Base-by-base conservation (phyloP, 2,888 invertebrate species). In the Vannuccia rotundouncinata region DNA sequence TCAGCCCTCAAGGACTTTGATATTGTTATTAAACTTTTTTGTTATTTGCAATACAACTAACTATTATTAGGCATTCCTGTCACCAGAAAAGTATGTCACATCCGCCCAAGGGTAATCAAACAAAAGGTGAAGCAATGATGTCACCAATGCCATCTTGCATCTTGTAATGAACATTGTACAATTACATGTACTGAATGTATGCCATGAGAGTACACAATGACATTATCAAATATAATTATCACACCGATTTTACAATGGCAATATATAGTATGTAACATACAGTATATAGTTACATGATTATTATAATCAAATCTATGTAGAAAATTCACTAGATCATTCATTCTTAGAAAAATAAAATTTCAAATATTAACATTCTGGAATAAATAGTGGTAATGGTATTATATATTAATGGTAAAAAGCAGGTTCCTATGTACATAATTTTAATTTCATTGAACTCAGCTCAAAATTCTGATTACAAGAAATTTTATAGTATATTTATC, bases 71-170 rank as follows among this genome's bases (percentile, higher is more conserved):
- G 25, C 66, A 66, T 66, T 66, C 66, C 66, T 66, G 45, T 45
- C 45, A 45, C 17, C 5, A 45, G 17, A 45, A 5, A 45, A 45
- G 45, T 45, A 17, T 45, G 45, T 45, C 45, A 45, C 45, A 45
- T 45, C 45, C 17, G 66, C 66, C 25, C 66, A 66, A 66, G 66
- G 66, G 5, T 27, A 66, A 66, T 66, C 66, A 66, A 13, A 66
- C 66, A 27, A 13, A 66, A 66, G 66, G 66, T 66, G 22, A 66
- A 66, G 22, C 66, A 66, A 22, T 27, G 66, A 66, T 66, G 66
- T 66, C 66, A 66, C 10, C 66, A 66, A 66, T 66, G 66, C 66
- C 66, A 66, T 22, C 66, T 17, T 66, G 66, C 66, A 66, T 45
- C 45, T 10, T 45, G 45, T 17, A 45, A 45, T 17, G 45, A 45